Evolutionary conservation across 2,888 invertebrate species (phyloP).

Genomic region (Epistrophe eligans): DNA sequence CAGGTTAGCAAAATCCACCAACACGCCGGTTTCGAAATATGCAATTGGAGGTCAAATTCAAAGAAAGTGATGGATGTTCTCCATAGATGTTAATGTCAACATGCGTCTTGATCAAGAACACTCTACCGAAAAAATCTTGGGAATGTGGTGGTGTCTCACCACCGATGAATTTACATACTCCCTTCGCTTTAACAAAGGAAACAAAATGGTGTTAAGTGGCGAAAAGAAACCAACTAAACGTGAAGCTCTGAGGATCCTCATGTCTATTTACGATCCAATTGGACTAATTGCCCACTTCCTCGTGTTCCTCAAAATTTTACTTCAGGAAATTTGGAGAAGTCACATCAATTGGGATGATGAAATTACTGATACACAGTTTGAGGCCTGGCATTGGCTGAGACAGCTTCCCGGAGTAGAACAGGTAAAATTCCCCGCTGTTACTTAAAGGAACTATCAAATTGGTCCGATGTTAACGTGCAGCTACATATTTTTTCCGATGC

Average conservation of each 20-base stretch:
- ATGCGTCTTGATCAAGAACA: slow-evolving; percentile 6
- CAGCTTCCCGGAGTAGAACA: too few species aligned
- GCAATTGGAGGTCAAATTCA: slow-evolving; percentile 6
- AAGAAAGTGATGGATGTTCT: neutral
- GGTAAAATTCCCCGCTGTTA: too few species aligned
- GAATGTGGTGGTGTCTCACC: slow-evolving; percentile 7
- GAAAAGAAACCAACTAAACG: slow-evolving; percentile 5
- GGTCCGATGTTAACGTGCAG: slow-evolving; percentile 1
- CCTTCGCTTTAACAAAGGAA: neutral
- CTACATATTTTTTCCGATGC: neutral
- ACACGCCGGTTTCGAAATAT: slow-evolving; percentile 11
- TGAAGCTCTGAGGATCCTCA: slow-evolving; percentile 7
- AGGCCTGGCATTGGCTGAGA: too few species aligned
- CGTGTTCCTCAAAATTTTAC: neutral
- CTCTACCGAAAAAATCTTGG: neutral
- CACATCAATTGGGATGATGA: too few species aligned
- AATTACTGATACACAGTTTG: too few species aligned
- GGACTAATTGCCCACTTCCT: slow-evolving; percentile 8
- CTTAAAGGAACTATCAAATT: neutral
- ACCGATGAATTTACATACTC: neutral
- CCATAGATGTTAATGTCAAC: neutral
- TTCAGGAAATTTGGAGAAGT: too few species aligned
- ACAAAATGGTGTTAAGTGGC: neutral
- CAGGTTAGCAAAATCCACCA: slow-evolving; percentile 22
- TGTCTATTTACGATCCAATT: slow-evolving; percentile 2